Percentiles rank a stretch among this genome's conserved stretches.
Evolutionary conservation across 2,113 vertebrate species (phyloP).

Genomic region (Apistogramma diplotaenia): DNA sequence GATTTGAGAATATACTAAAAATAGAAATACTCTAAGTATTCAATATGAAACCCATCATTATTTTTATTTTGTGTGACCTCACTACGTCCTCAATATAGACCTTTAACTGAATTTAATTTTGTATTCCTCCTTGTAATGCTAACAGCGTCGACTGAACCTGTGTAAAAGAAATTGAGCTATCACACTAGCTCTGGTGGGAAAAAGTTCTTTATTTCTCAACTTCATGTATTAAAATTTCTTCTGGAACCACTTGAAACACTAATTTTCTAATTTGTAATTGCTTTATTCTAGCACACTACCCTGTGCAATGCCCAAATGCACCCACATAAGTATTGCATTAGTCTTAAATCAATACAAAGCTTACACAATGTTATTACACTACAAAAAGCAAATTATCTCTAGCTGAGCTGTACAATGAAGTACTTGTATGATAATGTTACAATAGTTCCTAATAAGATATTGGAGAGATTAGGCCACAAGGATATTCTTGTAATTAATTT

Average conservation of each 20-base stretch:
- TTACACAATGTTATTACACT: background rate
- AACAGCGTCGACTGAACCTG: background rate
- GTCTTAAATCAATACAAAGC: slow-evolving; percentile 7
- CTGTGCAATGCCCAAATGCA: background rate
- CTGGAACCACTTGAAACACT: background rate
- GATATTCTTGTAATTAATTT: background rate
- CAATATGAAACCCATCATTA: too few relatives aligned
- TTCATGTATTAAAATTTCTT: background rate
- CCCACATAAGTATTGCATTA: background rate
- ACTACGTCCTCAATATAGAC: background rate
- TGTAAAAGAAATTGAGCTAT: background rate
- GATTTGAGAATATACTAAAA: background rate
- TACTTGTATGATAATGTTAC: background rate
- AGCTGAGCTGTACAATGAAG: background rate
- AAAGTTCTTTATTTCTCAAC: background rate
- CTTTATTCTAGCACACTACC: background rate
- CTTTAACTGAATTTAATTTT: background rate
- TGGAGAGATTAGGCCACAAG: background rate
- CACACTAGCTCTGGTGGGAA: background rate
- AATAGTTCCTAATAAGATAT: background rate
- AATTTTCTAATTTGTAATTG: background rate
- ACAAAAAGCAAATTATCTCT: background rate
- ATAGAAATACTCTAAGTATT: background rate
- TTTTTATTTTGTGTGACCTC: background rate
- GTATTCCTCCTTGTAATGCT: background rate